phyloP scores from a whole-genome alignment of 2,888 invertebrate species.

The Eupithecia centaureata region DNA sequence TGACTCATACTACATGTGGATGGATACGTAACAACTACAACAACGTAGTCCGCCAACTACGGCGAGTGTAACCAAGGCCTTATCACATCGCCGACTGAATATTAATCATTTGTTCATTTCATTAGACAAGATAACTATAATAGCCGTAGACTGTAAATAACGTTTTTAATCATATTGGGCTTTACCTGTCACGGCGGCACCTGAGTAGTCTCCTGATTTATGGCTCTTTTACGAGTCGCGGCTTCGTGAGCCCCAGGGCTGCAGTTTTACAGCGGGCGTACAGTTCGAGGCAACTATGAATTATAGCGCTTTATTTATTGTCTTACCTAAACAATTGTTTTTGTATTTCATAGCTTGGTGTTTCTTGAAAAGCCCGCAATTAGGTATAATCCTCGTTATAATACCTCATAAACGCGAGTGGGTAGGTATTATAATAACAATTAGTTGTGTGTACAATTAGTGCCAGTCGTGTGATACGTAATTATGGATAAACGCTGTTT shows the following conservation, averaged over 20 bases:
- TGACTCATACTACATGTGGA: too few species aligned
- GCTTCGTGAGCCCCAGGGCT: background rate
- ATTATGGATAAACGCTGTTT: background rate
- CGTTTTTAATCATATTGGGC: conserved; percentile 30
- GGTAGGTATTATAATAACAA: background rate
- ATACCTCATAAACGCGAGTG: too few species aligned
- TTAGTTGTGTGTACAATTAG: background rate
- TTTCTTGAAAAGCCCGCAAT: too few species aligned
- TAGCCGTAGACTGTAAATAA: conserved; percentile 33
- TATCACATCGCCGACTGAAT: conserved; percentile 6
- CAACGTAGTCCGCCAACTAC: too few species aligned
- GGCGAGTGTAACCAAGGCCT: conserved; percentile 10
- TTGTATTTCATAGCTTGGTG: background rate
- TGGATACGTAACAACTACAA: too few species aligned
- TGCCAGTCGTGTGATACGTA: background rate
- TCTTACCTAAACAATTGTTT: background rate
- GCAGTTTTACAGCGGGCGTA: background rate
- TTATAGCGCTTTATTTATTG: background rate
- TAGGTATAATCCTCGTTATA: too few species aligned
- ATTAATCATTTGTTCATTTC: conserved; percentile 35
- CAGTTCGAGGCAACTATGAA: background rate
- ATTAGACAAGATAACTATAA: conserved; percentile 44
- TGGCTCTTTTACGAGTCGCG: conserved; percentile 1
- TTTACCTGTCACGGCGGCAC: background rate
- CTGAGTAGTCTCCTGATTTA: background rate